Base-by-base conservation (phyloP, 2,113 vertebrate genomes). In the Eubucco bourcierii region DNA sequence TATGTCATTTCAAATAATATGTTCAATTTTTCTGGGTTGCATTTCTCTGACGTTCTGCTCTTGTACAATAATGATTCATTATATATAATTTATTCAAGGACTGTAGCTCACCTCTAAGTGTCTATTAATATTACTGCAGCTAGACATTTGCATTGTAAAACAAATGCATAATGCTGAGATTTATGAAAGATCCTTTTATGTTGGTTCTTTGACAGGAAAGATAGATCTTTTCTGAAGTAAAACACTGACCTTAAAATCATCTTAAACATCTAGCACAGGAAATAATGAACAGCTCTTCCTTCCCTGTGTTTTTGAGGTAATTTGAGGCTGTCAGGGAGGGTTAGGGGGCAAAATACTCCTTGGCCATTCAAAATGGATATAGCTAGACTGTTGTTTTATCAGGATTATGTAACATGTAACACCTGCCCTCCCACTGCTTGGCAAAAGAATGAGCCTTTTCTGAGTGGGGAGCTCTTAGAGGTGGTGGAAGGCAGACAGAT, bases 71-170 rank as follows among this genome's bases (percentile, higher is more conserved):
- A 92, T 95, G 93, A 94, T 92, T 93, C 75, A 93, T 94, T 92
- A 89, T 10, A 75, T 61, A 46, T 91, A 75, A 95, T 95, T 81
- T 94, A 94, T 95, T 95, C 93, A 83, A 92, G 80, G 87, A 67
- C 84, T 92, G 58, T 83, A 94, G 84, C 65, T 92, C 92, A 96
- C 89, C 84, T 94, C 79, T 67, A 74, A 90, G 73, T 84, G 79
- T 58, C 92, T 86, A 90, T 91, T 94, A 93, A 91, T 95, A 96
- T 78, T 86, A 92, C 93, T 86, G 84, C 80, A 92, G 61, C 56
- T 65, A 93, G 91, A 61, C 53, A 91, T 92, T 85, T 94, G 95
- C 87, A 96, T 85, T 94, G 78, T 80, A 94, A 96, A 96, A 89
- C 89, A 94, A 85, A 90, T 50, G 72, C 18, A 0, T 67, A 66